phyloP scores from a whole-genome alignment of 1,140 invertebrate genomes.

The honey bee (Apis mellifera) region DNA sequence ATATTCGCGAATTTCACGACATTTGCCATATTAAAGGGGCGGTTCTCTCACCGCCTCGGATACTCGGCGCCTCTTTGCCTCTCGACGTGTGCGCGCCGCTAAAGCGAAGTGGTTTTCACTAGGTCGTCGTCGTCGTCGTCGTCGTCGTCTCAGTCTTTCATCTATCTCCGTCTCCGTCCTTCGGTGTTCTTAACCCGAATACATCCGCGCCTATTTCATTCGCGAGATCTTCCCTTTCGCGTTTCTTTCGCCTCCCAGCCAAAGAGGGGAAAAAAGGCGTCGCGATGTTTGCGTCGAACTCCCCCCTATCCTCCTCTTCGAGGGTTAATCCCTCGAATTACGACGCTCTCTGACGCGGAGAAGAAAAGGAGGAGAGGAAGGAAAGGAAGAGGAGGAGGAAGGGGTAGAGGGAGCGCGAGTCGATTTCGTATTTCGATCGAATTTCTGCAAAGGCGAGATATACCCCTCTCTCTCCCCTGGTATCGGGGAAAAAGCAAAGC shows the following conservation, averaged over 20 bases:
- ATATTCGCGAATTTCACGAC: constrained; percentile 26
- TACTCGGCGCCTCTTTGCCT: background rate
- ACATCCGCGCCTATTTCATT: constrained; percentile 26
- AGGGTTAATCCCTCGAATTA: background rate
- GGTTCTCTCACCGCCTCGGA: background rate
- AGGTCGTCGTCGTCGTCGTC: constrained; percentile 18
- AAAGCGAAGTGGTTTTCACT: constrained; percentile 44
- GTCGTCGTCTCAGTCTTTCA: no score
- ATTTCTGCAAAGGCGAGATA: background rate
- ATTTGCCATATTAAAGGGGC: constrained; percentile 30
- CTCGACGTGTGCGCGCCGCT: constrained; percentile 32
- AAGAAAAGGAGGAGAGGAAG: no score
- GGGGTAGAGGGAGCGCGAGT: no score
- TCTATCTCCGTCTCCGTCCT: constrained; percentile 21
- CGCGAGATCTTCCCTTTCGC: background rate
- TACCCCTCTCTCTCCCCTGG: no score
- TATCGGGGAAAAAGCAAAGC: background rate
- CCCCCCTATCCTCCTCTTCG: background rate
- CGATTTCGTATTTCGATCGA: background rate
- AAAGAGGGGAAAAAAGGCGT: constrained; percentile 3
- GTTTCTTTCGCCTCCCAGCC: background rate
- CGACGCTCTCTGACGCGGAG: background rate
- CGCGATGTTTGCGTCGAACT: background rate
- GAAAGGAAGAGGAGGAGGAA: background rate
- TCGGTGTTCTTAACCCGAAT: constrained; percentile 42